These are phyloP conservation scores for Mycteria americana DNA, from an alignment of 2,797 vertebrate species.

Conservation along the genomic window DNA sequence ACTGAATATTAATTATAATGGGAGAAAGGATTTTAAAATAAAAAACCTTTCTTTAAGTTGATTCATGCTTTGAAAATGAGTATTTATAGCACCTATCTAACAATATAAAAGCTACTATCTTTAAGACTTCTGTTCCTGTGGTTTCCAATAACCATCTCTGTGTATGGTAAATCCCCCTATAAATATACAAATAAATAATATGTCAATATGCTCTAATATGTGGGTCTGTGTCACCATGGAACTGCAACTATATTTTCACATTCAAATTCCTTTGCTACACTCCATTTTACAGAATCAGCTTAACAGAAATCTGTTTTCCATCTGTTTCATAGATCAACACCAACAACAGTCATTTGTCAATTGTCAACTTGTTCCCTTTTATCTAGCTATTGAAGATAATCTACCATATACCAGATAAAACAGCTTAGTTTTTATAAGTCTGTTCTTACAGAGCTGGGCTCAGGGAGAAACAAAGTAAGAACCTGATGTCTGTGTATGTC, in stretches of 20 bases:
- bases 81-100: neutral
- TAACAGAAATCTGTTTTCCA: slow-evolving; percentile 42
- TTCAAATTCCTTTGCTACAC: slow-evolving; percentile 8
- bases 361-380: slow-evolving; percentile 11
- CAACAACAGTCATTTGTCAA: neutral
- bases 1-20: neutral
- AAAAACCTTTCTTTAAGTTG: neutral
- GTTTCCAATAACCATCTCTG: neutral
- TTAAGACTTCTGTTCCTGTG: neutral
- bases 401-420: slow-evolving; percentile 33
- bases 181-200: neutral
- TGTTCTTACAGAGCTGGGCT: neutral
- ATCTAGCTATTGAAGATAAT: slow-evolving; percentile 31
- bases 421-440: slow-evolving; percentile 17
- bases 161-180: neutral
- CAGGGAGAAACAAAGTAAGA: neutral
- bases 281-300: slow-evolving; percentile 40
- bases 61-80: neutral
- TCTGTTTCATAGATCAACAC: slow-evolving; percentile 21
- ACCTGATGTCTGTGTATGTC: neutral
- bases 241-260: neutral
- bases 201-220: neutral
- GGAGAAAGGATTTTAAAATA: neutral
- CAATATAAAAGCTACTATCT: neutral
- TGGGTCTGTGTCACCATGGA: neutral